A percentile compares a stretch with the other conserved stretches of the same genome.
These are phyloP conservation scores for Poeciliopsis infans DNA, from an alignment of 2,797 vertebrate genomes.

Conservation along the genomic window DNA sequence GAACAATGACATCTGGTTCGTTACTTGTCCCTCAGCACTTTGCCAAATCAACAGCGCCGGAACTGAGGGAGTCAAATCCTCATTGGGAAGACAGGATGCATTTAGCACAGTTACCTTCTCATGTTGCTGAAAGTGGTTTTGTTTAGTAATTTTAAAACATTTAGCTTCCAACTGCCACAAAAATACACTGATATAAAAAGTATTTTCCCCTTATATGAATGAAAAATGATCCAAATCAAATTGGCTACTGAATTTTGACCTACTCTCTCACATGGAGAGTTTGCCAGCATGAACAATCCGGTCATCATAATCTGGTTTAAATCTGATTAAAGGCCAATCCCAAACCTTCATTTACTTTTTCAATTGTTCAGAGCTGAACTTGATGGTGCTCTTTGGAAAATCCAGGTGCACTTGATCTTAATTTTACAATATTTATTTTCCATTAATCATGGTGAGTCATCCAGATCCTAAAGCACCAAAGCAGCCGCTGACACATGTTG, in stretches of 20 bases:
- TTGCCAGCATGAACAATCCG: background rate
- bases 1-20: constrained; percentile 47
- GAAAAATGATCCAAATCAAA: background rate
- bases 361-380: background rate
- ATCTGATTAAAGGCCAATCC: background rate
- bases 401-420: background rate
- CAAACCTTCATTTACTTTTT: background rate
- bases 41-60: constrained; percentile 54
- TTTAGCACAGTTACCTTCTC: constrained; percentile 61
- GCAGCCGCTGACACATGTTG: background rate
- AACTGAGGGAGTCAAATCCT: constrained; percentile 50
- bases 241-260: background rate
- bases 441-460: background rate
- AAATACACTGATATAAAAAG: background rate
- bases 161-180: background rate
- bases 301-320: background rate
- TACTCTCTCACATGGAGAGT: background rate
- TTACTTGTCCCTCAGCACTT: constrained; percentile 56
- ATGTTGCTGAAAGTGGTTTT: constrained; percentile 27
- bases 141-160: background rate
- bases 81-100: constrained; percentile 66
- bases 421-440: background rate
- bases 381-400: background rate
- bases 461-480: background rate
- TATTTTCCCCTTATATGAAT: background rate